Conservation (phyloP, 2,888 invertebrate species). For the Charanyca ferruginea region DNA sequence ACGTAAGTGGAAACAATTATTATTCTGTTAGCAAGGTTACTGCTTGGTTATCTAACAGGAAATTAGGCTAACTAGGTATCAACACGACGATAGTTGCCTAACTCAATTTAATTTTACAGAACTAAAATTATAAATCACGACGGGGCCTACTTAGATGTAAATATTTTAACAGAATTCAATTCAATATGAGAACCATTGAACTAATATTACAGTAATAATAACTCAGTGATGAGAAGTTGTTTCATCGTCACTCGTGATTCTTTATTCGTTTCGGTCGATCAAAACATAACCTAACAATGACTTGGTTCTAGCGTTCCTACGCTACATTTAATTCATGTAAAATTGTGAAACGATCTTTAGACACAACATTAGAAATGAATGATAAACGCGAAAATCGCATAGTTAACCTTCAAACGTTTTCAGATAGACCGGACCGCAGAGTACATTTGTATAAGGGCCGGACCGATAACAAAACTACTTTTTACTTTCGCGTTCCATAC, state of each 20-base stretch:
- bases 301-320: background rate
- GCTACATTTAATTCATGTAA: background rate
- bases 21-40: slow-evolving; percentile 4
- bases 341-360: background rate
- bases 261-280: background rate
- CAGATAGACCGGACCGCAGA: too few relatives aligned
- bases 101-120: too few relatives aligned
- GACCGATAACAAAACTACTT: background rate
- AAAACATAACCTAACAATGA: slow-evolving; percentile 33
- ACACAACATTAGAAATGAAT: background rate
- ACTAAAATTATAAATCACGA: too few relatives aligned
- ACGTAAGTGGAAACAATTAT: slow-evolving; percentile 18
- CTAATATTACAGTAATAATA: too few relatives aligned
- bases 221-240: too few relatives aligned
- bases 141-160: background rate
- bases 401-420: background rate
- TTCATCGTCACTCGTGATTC: background rate
- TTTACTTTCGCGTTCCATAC: slow-evolving; percentile 26
- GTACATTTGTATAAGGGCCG: too few relatives aligned
- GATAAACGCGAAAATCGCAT: background rate
- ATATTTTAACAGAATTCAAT: background rate
- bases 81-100: too few relatives aligned
- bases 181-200: too few relatives aligned
- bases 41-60: background rate
- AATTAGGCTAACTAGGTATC: background rate